Conservation (phyloP, 2,888 invertebrate species). For the Yponomeuta evonymella region DNA sequence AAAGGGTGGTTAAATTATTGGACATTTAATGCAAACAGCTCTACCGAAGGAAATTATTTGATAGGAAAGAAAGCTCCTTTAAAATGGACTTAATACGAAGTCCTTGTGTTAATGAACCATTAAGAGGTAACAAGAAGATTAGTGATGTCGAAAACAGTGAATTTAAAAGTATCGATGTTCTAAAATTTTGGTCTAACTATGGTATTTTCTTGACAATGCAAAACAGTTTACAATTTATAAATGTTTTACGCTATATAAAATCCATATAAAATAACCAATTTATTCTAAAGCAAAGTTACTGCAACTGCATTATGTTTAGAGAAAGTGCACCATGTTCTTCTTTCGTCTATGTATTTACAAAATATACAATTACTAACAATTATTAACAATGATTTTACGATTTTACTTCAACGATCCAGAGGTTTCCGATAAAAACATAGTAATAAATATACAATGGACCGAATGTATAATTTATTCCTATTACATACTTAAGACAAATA, state of each 20-base stretch:
- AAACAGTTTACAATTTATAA: slow-evolving; percentile 5
- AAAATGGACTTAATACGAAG: not conserved
- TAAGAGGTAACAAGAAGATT: slow-evolving; percentile 4
- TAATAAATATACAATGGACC: slow-evolving; percentile 15
- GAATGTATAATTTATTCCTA: slow-evolving; percentile 15
- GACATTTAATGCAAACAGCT: not conserved
- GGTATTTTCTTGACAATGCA: slow-evolving; percentile 1
- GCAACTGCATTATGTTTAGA: slow-evolving; percentile 28
- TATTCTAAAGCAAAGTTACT: slow-evolving; percentile 12
- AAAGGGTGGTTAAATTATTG: not conserved
- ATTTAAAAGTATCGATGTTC: not conserved
- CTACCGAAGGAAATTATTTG: not conserved
- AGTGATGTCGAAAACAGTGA: not conserved
- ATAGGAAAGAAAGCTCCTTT: not conserved
- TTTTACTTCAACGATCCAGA: slow-evolving; percentile 23
- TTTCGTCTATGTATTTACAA: slow-evolving; percentile 55
- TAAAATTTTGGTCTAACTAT: not conserved
- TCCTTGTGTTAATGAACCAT: slow-evolving; percentile 7
- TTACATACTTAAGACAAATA: slow-evolving; percentile 16
- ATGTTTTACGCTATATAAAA: slow-evolving; percentile 14
- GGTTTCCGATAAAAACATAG: slow-evolving; percentile 1
- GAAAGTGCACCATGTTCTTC: slow-evolving; percentile 61
- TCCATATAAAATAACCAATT: slow-evolving; percentile 17
- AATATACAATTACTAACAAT: slow-evolving; percentile 67
- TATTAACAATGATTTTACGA: slow-evolving; percentile 59